phyloP scores from a whole-genome alignment of 2,797 vertebrate genomes.

The Urosaurus nigricauda region DNA sequence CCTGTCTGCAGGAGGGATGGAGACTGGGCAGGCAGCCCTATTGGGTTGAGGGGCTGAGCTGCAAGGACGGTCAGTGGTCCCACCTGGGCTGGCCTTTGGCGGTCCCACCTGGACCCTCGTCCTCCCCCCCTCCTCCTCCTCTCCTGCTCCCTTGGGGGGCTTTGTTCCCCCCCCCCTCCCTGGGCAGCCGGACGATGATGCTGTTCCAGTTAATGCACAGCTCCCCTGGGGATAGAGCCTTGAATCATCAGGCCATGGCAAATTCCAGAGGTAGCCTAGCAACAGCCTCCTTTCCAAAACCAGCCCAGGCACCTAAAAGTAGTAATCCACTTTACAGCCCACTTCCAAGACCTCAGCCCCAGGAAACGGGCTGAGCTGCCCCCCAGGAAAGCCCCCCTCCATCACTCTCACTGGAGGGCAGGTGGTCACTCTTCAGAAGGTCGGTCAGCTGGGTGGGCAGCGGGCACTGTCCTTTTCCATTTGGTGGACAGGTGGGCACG shows the following conservation, averaged over 20 bases:
- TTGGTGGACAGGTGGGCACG: too few relatives aligned
- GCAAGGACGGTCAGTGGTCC: too few relatives aligned
- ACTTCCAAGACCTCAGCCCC: conserved; percentile 51
- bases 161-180: conserved; percentile 26
- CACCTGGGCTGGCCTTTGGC: too few relatives aligned
- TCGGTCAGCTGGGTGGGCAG: background rate
- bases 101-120: too few relatives aligned
- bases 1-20: too few relatives aligned
- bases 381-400: background rate
- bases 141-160: background rate
- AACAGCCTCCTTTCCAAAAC: conserved; percentile 53
- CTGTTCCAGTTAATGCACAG: conserved; percentile 71
- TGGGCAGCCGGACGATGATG: conserved; percentile 34
- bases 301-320: conserved; percentile 63
- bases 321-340: conserved; percentile 64
- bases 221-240: conserved; percentile 69
- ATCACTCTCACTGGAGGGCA: too few relatives aligned
- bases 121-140: too few relatives aligned
- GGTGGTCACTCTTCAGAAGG: background rate
- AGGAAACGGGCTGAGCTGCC: accelerated
- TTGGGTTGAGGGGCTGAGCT: too few relatives aligned
- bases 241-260: conserved; percentile 69
- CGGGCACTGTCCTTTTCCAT: background rate
- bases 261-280: conserved; percentile 79
- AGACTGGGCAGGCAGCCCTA: accelerated